These are phyloP conservation scores for Brenthis daphne DNA, from an alignment of 2,888 invertebrate species.

Conservation along the genomic window DNA sequence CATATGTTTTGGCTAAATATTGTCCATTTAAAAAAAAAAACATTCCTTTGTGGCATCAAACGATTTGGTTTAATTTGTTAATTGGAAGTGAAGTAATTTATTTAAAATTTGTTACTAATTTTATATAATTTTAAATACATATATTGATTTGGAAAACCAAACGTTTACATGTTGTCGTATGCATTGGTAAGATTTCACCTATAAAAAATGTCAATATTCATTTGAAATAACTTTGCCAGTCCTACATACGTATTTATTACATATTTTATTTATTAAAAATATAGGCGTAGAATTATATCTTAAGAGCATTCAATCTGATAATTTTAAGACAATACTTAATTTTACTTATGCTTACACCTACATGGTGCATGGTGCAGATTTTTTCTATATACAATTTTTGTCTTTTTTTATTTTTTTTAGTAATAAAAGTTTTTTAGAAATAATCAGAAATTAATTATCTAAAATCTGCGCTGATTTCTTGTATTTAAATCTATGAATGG, in stretches of 20 bases:
- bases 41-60: constrained; percentile 27
- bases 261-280: background rate
- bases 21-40: constrained; percentile 32
- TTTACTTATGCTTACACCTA: background rate
- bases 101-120: background rate
- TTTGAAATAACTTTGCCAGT: constrained; percentile 9
- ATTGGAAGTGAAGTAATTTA: background rate
- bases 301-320: constrained; percentile 9
- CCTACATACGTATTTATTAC: constrained; percentile 1
- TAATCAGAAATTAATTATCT: too few relatives aligned
- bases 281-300: constrained; percentile 30
- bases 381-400: background rate
- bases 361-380: background rate
- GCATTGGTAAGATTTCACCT: constrained; percentile 12
- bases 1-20: constrained; percentile 75
- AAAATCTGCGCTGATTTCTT: too few relatives aligned
- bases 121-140: background rate
- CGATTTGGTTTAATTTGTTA: constrained; percentile 1
- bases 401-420: background rate
- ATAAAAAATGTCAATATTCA: constrained; percentile 4
- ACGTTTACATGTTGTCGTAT: background rate
- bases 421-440: too few relatives aligned
- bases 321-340: constrained; percentile 2
- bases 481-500: too few relatives aligned
- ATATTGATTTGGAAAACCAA: background rate